These are phyloP conservation scores for Dascyllus trimaculatus DNA, from an alignment of 2,113 vertebrate species.

Conservation along the genomic window DNA sequence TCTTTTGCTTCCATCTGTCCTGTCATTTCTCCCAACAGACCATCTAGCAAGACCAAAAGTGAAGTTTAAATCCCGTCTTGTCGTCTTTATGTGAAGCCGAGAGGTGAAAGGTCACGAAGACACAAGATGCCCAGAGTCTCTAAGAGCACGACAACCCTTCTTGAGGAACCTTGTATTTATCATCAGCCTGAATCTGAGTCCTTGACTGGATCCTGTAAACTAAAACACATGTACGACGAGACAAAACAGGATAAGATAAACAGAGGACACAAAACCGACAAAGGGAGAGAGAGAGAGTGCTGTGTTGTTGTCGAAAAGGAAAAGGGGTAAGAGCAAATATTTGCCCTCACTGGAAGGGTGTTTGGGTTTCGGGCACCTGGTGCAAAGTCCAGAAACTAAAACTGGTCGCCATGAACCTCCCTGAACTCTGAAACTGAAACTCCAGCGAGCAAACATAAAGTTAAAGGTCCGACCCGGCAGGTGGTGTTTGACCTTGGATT, in stretches of 20 bases:
- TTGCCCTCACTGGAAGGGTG: constrained; percentile 55
- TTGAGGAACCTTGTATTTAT: constrained; percentile 13
- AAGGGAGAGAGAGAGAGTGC: background rate
- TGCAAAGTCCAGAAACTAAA: constrained; percentile 71
- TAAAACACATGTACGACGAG: background rate
- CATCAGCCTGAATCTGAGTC: constrained; percentile 33
- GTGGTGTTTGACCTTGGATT: constrained; percentile 57
- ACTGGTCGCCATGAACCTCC: background rate
- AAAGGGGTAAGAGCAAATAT: constrained; percentile 69
- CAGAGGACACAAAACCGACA: constrained; percentile 12
- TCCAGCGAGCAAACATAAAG: constrained; percentile 17
- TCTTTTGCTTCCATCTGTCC: background rate
- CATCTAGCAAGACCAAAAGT: background rate
- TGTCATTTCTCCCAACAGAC: background rate
- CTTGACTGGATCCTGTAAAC: constrained; percentile 47
- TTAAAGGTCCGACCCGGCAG: constrained; percentile 27
- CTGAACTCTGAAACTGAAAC: constrained; percentile 44
- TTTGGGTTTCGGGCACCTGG: constrained; percentile 78
- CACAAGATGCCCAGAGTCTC: constrained; percentile 18
- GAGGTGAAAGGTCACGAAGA: background rate
- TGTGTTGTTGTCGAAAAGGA: constrained; percentile 20
- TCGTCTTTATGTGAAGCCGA: background rate
- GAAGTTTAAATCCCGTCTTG: background rate
- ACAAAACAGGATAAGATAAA: constrained; percentile 49
- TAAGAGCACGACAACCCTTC: constrained; percentile 6